These are phyloP conservation scores for Coremacera marginata DNA, from an alignment of 2,888 invertebrate genomes.

Conservation along the genomic window DNA sequence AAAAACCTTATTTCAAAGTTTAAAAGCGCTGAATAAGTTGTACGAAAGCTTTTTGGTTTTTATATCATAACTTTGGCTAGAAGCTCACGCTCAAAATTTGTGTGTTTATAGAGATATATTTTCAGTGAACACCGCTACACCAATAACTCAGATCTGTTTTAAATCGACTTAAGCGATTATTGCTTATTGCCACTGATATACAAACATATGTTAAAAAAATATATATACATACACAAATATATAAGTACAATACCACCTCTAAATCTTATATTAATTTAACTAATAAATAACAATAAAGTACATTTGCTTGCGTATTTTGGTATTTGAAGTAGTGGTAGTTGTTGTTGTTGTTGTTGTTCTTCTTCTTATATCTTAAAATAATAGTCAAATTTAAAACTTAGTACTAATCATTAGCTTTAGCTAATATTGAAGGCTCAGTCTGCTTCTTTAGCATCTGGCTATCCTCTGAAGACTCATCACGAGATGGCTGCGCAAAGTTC, in stretches of 20 bases:
- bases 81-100: too few relatives aligned
- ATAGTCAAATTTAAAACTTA: background rate
- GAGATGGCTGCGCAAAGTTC: slow-evolving; percentile 53
- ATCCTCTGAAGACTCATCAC: slow-evolving; percentile 47
- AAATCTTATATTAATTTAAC: background rate
- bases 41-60: too few relatives aligned
- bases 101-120: too few relatives aligned
- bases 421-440: slow-evolving; percentile 44
- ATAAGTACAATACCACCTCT: slow-evolving; percentile 25
- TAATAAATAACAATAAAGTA: background rate
- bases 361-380: background rate
- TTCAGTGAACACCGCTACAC: too few relatives aligned
- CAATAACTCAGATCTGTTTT: too few relatives aligned
- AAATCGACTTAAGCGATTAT: too few relatives aligned
- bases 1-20: too few relatives aligned
- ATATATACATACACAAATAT: background rate
- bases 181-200: too few relatives aligned
- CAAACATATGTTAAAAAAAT: background rate
- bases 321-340: background rate
- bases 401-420: slow-evolving; percentile 47
- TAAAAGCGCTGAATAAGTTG: too few relatives aligned
- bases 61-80: too few relatives aligned
- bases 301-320: background rate
- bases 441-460: slow-evolving; percentile 53
- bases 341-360: too few relatives aligned